Evolutionary conservation across 2,113 vertebrate genomes (phyloP).

Genomic region (Sorex araneus): DNA sequence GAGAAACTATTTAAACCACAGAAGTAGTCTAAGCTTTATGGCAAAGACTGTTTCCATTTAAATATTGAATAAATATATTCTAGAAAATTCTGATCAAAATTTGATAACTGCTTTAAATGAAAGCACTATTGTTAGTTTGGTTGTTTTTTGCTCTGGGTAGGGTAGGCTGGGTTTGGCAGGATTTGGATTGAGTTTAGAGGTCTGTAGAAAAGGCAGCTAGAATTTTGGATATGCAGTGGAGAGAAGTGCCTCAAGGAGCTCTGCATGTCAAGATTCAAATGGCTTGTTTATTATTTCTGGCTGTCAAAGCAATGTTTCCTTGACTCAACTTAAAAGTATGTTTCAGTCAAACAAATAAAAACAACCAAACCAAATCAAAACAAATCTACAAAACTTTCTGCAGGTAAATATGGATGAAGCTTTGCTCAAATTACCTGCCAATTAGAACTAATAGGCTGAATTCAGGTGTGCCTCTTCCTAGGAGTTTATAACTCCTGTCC

Average conservation of each 20-base stretch:
- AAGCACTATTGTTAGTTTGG: no score
- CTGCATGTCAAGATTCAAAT: neutral
- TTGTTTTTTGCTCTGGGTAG: neutral
- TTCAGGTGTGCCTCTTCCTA: neutral
- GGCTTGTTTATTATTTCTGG: neutral
- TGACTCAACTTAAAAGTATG: neutral
- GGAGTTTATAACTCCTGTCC: neutral
- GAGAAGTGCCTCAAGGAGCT: neutral
- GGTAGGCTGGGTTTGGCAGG: neutral
- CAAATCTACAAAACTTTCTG: neutral
- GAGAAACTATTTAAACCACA: neutral
- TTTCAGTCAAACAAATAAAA: slow-evolving; percentile 1
- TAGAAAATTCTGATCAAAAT: slow-evolving; percentile 30
- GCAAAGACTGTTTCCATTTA: neutral
- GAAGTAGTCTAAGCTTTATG: neutral
- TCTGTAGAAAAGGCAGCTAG: neutral
- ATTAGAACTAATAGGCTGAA: neutral
- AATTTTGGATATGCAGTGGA: neutral
- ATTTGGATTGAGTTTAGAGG: neutral
- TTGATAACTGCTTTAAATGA: neutral
- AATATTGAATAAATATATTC: neutral
- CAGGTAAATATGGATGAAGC: neutral
- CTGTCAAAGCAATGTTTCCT: neutral
- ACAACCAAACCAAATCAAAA: neutral
- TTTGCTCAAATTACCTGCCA: neutral